Evolutionary conservation across 1,140 invertebrate genomes (phyloP), one percentile per base, ranked within the genome.

Genomic region (Ctenoplectra terminalis): DNA sequence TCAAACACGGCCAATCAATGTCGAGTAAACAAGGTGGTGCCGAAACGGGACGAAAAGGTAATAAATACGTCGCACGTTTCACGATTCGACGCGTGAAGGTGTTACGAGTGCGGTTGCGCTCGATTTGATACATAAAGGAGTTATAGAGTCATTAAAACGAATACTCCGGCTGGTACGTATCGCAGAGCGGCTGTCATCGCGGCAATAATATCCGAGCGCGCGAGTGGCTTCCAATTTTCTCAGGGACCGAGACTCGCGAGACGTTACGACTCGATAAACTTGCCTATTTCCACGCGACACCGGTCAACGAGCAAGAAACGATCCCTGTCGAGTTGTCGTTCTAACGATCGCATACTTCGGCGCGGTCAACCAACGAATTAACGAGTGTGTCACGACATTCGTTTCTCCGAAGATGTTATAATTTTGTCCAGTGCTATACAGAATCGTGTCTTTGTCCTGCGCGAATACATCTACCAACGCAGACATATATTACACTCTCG

Each of bases 221-320:
- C 72, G 56, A 17, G 56, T 37, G 23, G 71, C 73, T 76, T 46
- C 82, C 60, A 80, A 84, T 85, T 84, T 84, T 84, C 82, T 63
- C 71, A 6, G 37, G 48, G 5, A 1, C 6, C 52, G 50, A 71
- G 63, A 40, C 37, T n/a, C 72, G 6, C 46, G 75, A 43, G 11
- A 50, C 43, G 54, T 66, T 58, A 74, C 29, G 63, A 71, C 74
- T 84, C 69, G 82, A 85, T 84, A 79, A 85, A 85, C 63, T 84
- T 67, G 82, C 67, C 72, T 73, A 77, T 84, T 34, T 64, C 67
- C 69, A 15, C n/a, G 48, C 17, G 31, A 56, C 26, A 17, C 7
- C 0, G 17, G n/a, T 29, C 15, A 60, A 46, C 54, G 54, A 46
- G 40, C 20, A 11, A 48, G 37, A 4, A 46, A 72, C 69, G 69